Evolutionary conservation across 2,113 vertebrate species (phyloP), one percentile per base, ranked within the genome.

Genomic region (Meriones unguiculatus): DNA sequence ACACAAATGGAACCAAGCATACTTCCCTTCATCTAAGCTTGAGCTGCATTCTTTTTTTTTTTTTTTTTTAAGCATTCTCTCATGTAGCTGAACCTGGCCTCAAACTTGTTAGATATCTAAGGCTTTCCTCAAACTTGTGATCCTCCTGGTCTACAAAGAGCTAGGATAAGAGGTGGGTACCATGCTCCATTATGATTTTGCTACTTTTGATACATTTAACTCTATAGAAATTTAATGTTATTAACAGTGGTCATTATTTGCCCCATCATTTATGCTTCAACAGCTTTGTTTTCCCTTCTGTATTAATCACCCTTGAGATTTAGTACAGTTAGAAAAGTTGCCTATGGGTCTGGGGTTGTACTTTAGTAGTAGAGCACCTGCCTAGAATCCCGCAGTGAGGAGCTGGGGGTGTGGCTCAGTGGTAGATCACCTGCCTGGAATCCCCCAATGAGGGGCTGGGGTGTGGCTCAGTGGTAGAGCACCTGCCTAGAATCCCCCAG

Each of bases 1-100:
- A 0, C 3, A 3, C 25, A 20, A 64, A 28, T 32, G 0, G 0
- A 2, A 24, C 35, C 22, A 38, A n/a, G 7, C 0, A 17, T 0
- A n/a, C 22, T 9, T 57, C 9, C 1, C 46, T 62, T 62, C 46
- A 28, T 62, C 12, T 32, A 87, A 87, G 20, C 17, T 46, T 18
- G 15, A 86, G 15, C 9, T 85, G 8, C 17, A 41, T 65, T 30
- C 13, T 35, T 25, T 25, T 62, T 38, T 2, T n/a, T 62, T 59
- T 22, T 1, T n/a, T 59, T 81, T 59, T 54, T 7, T 22, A 46
- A 30, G 8, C 25, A 38, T 54, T 38, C 12, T 82, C 22, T 62
- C 35, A 62, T 38, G 20, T 62, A 62, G 14, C 5, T 62, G n/a
- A 64, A 64, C 35, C n/a, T 84, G 14, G n/a, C 13, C 81, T 84